A percentile compares a stretch with the other conserved stretches of the same genome.
phyloP scores from a whole-genome alignment of 2,113 vertebrate genomes.

The Megaceryle maxima region DNA sequence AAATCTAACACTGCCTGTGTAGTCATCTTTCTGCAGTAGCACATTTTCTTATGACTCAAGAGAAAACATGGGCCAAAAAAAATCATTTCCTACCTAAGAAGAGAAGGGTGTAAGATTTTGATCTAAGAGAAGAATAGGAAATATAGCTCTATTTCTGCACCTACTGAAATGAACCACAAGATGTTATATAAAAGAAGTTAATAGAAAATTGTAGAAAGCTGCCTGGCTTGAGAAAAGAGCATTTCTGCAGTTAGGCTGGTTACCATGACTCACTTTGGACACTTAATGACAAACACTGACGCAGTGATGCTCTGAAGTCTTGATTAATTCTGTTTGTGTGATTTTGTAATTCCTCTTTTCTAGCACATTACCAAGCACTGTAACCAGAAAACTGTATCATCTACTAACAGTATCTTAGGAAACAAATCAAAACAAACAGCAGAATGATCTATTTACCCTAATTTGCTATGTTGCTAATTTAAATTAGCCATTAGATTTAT shows the following conservation, averaged over 20 bases:
- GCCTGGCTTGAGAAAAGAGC: not conserved
- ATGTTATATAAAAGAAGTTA: not conserved
- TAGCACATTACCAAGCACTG: not conserved
- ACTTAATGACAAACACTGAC: not conserved
- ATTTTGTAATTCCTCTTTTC: not conserved
- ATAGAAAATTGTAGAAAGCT: not conserved
- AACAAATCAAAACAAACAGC: not conserved
- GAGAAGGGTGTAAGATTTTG: not conserved
- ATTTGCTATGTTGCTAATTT: not conserved
- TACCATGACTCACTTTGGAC: not conserved
- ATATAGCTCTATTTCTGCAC: not conserved
- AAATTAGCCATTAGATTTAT: not conserved
- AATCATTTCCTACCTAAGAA: not conserved
- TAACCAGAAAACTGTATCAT: not conserved
- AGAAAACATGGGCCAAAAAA: not conserved
- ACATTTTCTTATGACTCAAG: not conserved
- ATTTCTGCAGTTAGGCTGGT: not conserved
- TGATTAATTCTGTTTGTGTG: fast-evolving
- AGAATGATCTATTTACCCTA: not conserved
- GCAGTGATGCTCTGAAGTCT: not conserved
- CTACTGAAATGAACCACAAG: not conserved
- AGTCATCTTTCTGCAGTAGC: not conserved
- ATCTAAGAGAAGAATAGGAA: not conserved
- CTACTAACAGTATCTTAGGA: not conserved
- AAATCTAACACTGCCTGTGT: not conserved